Evolutionary conservation across 2,797 vertebrate genomes (phyloP), one percentile per base, ranked within the genome.

Genomic region (Enteromius treurensis): DNA sequence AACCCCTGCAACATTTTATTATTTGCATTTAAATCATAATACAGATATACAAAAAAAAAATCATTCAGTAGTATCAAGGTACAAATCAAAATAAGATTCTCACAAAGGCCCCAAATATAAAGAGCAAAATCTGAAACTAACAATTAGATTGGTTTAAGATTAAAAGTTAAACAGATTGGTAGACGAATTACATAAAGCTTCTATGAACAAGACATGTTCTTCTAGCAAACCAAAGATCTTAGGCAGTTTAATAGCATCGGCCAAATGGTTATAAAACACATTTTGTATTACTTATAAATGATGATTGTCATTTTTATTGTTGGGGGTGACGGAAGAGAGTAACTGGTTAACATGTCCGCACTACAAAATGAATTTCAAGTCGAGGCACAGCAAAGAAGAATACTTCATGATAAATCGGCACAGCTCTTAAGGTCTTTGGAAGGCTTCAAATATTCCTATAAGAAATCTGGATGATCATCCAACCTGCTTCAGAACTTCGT

Each of bases 11-110:
- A 45, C 19, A 64, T 42, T 14, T 49, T 42, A 45, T n/a, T 6
- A 49, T 55, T 32, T 32, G 0, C 55, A 53, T 62, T 53, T 49
- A 32, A 71, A 47, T 73, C 23, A 23, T 58, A 69, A 73, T 32
- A 37, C 5, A 23, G 51, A 29, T 40, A 2, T 5, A 8, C 53
- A 53, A 45, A 8, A 65, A 51, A 45, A 37, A 45, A 55, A 70
- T 34, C 8, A 55, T 32, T 77, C 62, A 82, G 73, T 77, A 82
- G 81, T 69, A 67, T 78, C 60, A 15, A 64, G 77, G n/a, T 47
- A 55, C 34, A 76, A 51, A 76, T 65, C 42, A 55, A 67, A 67
- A 42, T 19, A 69, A 40, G 34, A 47, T 40, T 71, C 51, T 45
- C 3, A 23, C 37, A 45, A 75, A 82, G 29, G 80, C 71, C 60